These are phyloP conservation scores for Alsophila aescularia DNA, from an alignment of 2,888 invertebrate genomes.

Conservation along the genomic window DNA sequence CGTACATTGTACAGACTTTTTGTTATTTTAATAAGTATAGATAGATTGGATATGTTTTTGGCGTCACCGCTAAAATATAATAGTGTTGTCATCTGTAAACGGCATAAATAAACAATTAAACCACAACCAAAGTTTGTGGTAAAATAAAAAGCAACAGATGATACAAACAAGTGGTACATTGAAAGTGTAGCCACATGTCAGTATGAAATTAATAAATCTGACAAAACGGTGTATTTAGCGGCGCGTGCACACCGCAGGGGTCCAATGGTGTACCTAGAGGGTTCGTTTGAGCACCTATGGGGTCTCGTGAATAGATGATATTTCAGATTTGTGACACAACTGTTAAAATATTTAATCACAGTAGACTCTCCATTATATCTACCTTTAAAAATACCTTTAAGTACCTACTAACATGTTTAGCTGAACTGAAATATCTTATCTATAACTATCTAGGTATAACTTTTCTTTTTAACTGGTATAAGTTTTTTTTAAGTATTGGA, in stretches of 20 bases:
- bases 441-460: too few relatives aligned
- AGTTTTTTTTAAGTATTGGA: too few relatives aligned
- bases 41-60: too few relatives aligned
- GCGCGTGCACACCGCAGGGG: constrained; percentile 73
- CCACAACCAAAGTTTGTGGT: constrained; percentile 10
- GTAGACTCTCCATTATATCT: too few relatives aligned
- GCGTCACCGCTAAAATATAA: too few relatives aligned
- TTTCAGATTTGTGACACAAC: constrained; percentile 3
- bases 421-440: too few relatives aligned
- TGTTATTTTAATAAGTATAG: too few relatives aligned
- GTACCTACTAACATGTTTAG: too few relatives aligned
- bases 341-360: constrained; percentile 1
- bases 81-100: neutral
- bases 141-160: constrained; percentile 63
- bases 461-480: too few relatives aligned
- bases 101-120: neutral
- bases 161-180: constrained; percentile 69
- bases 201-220: constrained; percentile 68
- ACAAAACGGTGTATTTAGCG: constrained; percentile 67
- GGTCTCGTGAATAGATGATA: neutral
- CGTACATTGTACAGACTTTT: too few relatives aligned
- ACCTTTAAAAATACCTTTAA: too few relatives aligned
- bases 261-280: constrained; percentile 18
- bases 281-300: neutral
- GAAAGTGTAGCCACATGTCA: constrained; percentile 60